Base-by-base conservation (phyloP, 2,888 invertebrate species). In the Panopea generosa region DNA sequence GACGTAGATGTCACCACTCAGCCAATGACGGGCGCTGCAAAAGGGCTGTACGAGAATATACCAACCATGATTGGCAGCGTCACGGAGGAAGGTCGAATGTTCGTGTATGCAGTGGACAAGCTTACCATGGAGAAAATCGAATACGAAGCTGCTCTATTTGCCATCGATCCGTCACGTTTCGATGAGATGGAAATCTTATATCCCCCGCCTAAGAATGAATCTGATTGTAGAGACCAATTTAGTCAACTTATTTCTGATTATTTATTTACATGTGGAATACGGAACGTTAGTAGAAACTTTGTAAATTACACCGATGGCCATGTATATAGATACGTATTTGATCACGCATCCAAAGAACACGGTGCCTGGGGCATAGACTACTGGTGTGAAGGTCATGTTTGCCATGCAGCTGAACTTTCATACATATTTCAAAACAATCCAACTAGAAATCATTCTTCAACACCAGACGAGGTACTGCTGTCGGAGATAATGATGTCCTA, bases 361-460 rank as follows among this genome's bases (percentile, higher is more conserved):
- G 68, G 74, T 0, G 84, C 82, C 6, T 88, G 89, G 86, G 84
- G 81, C 6, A 84, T 74, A 40, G 83, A 84, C 29, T 77, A 77
- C 3, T 84, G 81, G 33, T 90, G 90, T 53, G 69, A 87, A 18
- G 83, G 84, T 6, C 87, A 87, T 55, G 86, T 85, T 6, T 90
- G 90, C 56, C 90, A 91, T 70, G 89, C 84, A 1, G 80, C 85
- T 7, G 89, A 91, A 61, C 79, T 90, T 18, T 82, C 85, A 1
- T 87, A 83, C 40, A 79, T 88, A 16, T 86, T 88, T 50, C 79
- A 86, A 24, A 82, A 86, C 7, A 77, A 81, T 22, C 83, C 82
- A 45, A 29, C 22, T 26, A 18, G 16, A 4, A 45, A 52, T 16
- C 26, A n/a, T 38, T n/a, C 47, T 1, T 50, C n/a, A 1, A 87